phyloP scores from a whole-genome alignment of 2,797 vertebrate species.

The Myotis planiceps region DNA sequence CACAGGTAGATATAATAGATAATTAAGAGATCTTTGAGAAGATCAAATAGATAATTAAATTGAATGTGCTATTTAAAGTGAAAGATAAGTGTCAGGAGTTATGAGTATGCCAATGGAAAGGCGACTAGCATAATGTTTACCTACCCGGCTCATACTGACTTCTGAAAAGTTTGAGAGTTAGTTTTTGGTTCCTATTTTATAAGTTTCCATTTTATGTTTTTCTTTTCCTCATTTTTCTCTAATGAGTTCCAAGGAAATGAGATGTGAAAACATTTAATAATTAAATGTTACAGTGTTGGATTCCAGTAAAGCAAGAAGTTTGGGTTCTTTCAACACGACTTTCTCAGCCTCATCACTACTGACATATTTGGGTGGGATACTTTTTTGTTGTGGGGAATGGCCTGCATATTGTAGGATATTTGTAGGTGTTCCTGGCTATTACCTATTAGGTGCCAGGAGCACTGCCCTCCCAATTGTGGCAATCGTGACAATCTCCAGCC shows the following conservation, averaged over 20 bases:
- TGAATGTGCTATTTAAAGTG: constrained; percentile 17
- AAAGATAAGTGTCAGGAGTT: constrained; percentile 3
- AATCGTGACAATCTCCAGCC: background rate
- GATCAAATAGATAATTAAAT: constrained; percentile 15
- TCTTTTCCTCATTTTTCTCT: background rate
- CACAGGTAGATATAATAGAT: background rate
- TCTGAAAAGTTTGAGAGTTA: constrained; percentile 1
- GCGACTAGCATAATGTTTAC: background rate
- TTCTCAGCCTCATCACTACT: background rate
- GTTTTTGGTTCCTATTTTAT: constrained; percentile 18
- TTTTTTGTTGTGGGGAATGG: background rate
- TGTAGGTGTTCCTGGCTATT: background rate
- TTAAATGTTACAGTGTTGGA: background rate
- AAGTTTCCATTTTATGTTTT: constrained; percentile 25
- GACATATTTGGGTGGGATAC: background rate
- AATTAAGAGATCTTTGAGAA: background rate
- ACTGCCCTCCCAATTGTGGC: background rate
- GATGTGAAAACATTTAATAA: constrained; percentile 21
- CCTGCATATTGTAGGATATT: background rate
- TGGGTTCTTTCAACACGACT: background rate
- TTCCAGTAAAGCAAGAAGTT: constrained; percentile 4
- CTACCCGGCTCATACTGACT: background rate
- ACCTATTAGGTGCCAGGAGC: background rate
- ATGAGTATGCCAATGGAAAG: constrained; percentile 11
- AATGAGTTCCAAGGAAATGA: background rate